A percentile compares a stretch with the other conserved stretches of the same genome.
Evolutionary conservation across 2,797 vertebrate genomes (phyloP).

Genomic region (Amphiprion clarkii): DNA sequence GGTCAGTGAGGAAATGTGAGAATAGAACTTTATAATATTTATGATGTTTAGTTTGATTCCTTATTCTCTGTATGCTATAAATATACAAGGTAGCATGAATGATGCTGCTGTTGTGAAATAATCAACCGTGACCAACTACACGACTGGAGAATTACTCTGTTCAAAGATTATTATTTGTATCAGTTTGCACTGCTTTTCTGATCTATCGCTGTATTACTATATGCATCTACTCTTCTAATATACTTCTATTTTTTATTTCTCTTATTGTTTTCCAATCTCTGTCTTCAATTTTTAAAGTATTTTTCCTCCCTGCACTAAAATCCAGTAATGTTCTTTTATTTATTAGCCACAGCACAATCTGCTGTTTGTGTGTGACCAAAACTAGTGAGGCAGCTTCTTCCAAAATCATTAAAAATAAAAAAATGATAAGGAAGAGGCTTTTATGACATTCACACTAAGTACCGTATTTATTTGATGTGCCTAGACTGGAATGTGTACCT

Average conservation of each 20-base stretch:
- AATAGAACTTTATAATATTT: no score
- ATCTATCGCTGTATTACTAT: background rate
- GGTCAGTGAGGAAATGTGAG: no score
- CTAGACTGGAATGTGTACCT: no score
- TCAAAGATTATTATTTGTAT: background rate
- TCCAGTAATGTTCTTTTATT: background rate
- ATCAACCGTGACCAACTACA: background rate
- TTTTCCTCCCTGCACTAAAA: background rate
- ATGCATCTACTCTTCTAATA: background rate
- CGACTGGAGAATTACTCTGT: background rate
- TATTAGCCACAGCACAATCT: background rate
- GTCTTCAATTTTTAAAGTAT: background rate
- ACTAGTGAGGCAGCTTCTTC: background rate
- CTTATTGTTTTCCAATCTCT: background rate
- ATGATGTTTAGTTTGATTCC: no score
- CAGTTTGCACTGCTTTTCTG: background rate
- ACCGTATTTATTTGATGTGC: background rate
- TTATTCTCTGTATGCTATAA: no score
- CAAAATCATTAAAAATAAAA: background rate
- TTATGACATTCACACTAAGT: background rate
- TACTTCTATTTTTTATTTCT: constrained; percentile 1
- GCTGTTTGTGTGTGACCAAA: background rate
- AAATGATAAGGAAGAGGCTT: background rate
- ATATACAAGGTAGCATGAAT: no score
- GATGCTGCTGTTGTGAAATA: background rate